These are phyloP conservation scores for Ceratotherium simum DNA, from an alignment of 2,113 vertebrate genomes.

Conservation along the genomic window DNA sequence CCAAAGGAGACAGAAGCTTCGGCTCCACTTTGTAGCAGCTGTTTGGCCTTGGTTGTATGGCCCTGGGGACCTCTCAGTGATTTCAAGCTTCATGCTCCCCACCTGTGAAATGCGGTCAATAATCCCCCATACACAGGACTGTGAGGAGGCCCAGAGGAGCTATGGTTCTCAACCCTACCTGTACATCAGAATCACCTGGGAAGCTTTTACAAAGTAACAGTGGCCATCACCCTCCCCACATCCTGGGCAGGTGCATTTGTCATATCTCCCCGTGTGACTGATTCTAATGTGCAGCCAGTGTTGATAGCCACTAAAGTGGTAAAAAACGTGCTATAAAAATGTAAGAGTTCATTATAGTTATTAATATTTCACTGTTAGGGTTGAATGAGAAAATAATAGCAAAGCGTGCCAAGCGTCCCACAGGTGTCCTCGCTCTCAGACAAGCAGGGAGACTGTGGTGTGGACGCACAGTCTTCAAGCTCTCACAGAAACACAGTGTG, in stretches of 20 bases:
- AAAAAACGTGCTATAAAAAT: neutral
- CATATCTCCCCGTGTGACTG: neutral
- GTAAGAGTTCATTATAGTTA: neutral
- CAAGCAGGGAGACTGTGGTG: neutral
- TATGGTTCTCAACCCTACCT: neutral
- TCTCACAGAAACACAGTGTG: neutral
- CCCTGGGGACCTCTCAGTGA: neutral
- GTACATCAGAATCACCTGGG: neutral
- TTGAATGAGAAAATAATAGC: neutral
- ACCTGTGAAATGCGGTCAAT: neutral
- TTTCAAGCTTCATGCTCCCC: neutral
- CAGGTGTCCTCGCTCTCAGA: neutral
- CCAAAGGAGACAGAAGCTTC: neutral
- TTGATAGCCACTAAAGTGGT: neutral
- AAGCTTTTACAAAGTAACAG: neutral
- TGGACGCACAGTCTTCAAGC: neutral
- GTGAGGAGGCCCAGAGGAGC: neutral
- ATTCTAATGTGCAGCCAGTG: neutral
- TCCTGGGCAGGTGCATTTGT: neutral
- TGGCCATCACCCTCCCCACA: neutral
- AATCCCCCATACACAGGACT: neutral
- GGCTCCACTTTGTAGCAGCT: neutral
- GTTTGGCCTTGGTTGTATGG: neutral
- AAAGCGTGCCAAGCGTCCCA: accelerated
- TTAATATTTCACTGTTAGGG: neutral